Evolutionary conservation across 2,797 vertebrate species (phyloP).

Genomic region (Peromyscus melanophrys): DNA sequence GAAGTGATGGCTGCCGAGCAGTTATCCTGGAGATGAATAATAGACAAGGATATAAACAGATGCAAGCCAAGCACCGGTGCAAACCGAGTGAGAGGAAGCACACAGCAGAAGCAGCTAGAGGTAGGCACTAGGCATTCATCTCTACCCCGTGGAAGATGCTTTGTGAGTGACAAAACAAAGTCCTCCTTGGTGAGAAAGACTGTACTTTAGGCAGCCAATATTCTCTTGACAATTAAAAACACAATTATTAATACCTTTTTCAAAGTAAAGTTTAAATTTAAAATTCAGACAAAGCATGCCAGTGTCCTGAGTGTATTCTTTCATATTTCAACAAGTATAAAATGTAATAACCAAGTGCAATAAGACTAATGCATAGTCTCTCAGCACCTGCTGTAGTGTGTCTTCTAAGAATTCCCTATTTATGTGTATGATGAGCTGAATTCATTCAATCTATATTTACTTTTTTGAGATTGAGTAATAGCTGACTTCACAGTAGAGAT

Average conservation of each 20-base stretch:
- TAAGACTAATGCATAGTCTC: background rate
- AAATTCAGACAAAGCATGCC: background rate
- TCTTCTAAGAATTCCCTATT: background rate
- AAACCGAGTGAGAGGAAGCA: constrained; percentile 79
- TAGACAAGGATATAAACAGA: constrained; percentile 84
- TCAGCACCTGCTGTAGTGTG: background rate
- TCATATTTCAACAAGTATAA: constrained; percentile 22
- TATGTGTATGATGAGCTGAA: background rate
- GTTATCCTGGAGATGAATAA: constrained; percentile 84
- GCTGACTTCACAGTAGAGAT: background rate
- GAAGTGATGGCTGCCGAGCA: constrained; percentile 74
- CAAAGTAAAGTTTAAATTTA: background rate
- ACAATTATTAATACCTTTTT: background rate
- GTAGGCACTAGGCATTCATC: constrained; percentile 60
- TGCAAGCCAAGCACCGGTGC: constrained; percentile 74
- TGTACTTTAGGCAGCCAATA: constrained; percentile 48
- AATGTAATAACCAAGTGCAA: background rate
- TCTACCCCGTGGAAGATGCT: constrained; percentile 68
- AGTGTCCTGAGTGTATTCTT: constrained; percentile 10
- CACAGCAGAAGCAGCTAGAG: constrained; percentile 74
- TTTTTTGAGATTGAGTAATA: background rate
- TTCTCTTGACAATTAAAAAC: constrained; percentile 43
- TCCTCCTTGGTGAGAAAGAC: constrained; percentile 46
- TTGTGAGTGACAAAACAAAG: constrained; percentile 62
- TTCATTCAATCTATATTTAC: background rate